Percentiles rank a stretch among this genome's conserved stretches.
Evolutionary conservation across 2,797 vertebrate genomes (phyloP).

Genomic region (Ciconia nigra): DNA sequence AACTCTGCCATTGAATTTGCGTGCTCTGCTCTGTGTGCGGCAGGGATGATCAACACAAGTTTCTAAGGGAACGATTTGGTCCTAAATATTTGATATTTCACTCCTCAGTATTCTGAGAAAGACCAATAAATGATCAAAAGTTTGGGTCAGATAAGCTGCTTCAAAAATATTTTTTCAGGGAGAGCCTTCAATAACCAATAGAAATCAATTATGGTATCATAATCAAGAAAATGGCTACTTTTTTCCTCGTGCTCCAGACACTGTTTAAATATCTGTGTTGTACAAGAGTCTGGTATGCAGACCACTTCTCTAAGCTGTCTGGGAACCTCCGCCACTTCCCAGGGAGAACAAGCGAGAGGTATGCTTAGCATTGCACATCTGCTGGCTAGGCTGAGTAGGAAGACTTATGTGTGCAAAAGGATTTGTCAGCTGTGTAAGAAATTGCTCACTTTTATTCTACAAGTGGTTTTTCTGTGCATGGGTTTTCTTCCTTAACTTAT

Average conservation of each 20-base stretch:
- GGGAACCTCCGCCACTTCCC: slow-evolving; percentile 28
- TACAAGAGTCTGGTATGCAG: slow-evolving; percentile 65
- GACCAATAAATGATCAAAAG: not conserved
- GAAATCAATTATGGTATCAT: not conserved
- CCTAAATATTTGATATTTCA: not conserved
- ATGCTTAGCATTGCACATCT: not conserved
- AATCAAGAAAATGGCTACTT: not conserved
- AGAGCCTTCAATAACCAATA: not conserved
- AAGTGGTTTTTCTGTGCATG: not conserved
- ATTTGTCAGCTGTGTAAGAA: not conserved
- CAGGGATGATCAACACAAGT: not conserved
- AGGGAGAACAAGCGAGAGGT: not conserved
- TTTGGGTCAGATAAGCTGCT: not conserved
- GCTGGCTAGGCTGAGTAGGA: not conserved
- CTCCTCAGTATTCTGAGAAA: not conserved
- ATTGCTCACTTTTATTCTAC: not conserved
- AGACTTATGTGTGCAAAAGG: not conserved
- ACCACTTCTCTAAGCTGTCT: slow-evolving; percentile 58
- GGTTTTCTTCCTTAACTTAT: not conserved
- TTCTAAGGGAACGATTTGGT: not conserved
- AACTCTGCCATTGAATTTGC: not conserved
- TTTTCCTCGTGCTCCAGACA: not conserved
- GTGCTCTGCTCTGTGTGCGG: fast-evolving
- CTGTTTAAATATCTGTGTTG: slow-evolving; percentile 53
- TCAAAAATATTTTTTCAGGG: not conserved